Conservation (phyloP, 2,888 invertebrate species). For the Isotomurus palustris region DNA sequence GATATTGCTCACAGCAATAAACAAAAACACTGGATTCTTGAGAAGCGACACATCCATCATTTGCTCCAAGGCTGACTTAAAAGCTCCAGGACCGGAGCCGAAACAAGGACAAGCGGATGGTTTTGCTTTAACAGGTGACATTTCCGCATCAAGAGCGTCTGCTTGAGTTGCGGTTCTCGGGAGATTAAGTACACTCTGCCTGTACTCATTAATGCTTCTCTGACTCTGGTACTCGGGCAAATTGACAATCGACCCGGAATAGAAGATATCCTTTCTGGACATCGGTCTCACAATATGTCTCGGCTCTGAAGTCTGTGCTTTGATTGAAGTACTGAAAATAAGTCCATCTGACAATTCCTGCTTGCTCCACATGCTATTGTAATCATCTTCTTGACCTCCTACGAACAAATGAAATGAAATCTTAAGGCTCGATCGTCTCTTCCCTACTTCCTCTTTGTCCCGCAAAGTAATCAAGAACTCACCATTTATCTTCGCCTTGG, state of each 20-base stretch:
- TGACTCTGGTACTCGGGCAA: conserved; percentile 90
- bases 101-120: conserved; percentile 35
- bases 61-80: conserved; percentile 74
- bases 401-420: background rate
- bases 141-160: conserved; percentile 24
- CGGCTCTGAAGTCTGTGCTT: conserved; percentile 56
- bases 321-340: conserved; percentile 43
- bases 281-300: conserved; percentile 77
- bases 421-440: too few relatives aligned
- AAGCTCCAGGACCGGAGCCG: conserved; percentile 51
- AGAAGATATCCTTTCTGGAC: conserved; percentile 95
- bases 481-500: conserved; percentile 27
- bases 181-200: conserved; percentile 84
- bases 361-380: conserved; percentile 46
- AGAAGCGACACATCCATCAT: conserved; percentile 88
- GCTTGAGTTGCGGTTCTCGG: conserved; percentile 55
- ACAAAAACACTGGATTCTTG: conserved; percentile 81
- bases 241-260: conserved; percentile 90
- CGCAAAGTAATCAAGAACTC: conserved; percentile 17
- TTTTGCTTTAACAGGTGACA: conserved; percentile 20
- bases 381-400: conserved; percentile 42
- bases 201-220: conserved; percentile 80
- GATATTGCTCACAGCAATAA: conserved; percentile 88
- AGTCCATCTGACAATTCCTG: conserved; percentile 45
- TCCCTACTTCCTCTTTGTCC: too few relatives aligned